A percentile compares a stretch with the other conserved stretches of the same genome.
These are phyloP conservation scores for Octonoba sinensis DNA, from an alignment of 2,888 invertebrate species.

Conservation along the genomic window DNA sequence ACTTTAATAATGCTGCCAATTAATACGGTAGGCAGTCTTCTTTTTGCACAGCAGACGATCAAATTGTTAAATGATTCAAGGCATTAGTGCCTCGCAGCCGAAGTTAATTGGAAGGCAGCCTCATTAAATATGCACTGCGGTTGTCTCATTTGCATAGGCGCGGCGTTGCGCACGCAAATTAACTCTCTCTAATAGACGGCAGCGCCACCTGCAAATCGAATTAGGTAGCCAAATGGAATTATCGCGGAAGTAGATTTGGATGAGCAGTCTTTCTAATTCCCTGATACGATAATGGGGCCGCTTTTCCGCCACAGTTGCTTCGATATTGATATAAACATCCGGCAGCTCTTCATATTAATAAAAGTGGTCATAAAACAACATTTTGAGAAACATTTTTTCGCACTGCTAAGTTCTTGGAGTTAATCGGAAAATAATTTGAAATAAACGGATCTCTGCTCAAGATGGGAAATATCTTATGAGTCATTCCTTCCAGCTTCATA, in stretches of 20 bases:
- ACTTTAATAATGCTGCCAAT: conserved; percentile 62
- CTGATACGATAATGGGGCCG: conserved; percentile 54
- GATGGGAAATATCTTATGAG: too few species aligned
- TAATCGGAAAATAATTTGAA: too few species aligned
- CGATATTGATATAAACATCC: conserved; percentile 55
- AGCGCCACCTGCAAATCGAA: conserved; percentile 60
- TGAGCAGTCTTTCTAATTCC: conserved; percentile 52
- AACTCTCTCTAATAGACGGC: conserved; percentile 56
- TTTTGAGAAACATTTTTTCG: too few species aligned
- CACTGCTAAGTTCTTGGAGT: too few species aligned
- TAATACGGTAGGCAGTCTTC: conserved; percentile 43
- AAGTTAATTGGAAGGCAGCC: conserved; percentile 46
- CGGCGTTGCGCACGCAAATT: conserved; percentile 58
- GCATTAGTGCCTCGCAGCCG: conserved; percentile 46
- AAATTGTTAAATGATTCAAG: conserved; percentile 64
- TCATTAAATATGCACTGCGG: conserved; percentile 63
- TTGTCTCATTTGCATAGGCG: conserved; percentile 61
- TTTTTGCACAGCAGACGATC: conserved; percentile 35
- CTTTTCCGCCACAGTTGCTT: conserved; percentile 40
- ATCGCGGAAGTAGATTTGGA: conserved; percentile 56
- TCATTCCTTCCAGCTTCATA: too few species aligned
- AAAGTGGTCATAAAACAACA: conserved; percentile 6
- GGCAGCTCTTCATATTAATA: conserved; percentile 33
- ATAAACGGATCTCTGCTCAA: too few species aligned
- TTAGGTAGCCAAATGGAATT: conserved; percentile 58